Percentiles rank a stretch among this genome's conserved stretches.
phyloP scores from a whole-genome alignment of 2,888 invertebrate genomes.

The Prosapia bicincta region DNA sequence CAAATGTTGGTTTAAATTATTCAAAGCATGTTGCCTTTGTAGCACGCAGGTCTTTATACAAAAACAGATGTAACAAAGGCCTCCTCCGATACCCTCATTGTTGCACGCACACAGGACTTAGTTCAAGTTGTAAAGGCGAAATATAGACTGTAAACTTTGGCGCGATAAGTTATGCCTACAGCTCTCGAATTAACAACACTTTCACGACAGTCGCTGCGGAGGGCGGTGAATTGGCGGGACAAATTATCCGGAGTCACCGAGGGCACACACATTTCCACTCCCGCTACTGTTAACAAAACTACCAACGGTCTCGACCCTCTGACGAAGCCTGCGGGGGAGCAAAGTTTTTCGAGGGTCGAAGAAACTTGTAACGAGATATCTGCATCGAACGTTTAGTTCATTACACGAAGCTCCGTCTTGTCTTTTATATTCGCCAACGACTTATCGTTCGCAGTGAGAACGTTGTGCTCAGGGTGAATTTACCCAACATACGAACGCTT shows the following conservation, averaged over 20 bases:
- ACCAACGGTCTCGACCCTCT: not conserved
- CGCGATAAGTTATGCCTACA: not conserved
- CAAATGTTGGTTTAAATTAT: not conserved
- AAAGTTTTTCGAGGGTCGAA: not conserved
- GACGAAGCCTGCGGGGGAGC: not conserved
- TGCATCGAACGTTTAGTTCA: not conserved
- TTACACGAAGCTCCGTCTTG: not conserved
- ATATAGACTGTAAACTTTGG: not conserved
- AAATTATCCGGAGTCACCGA: not conserved
- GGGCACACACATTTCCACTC: not conserved
- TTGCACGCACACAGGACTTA: not conserved
- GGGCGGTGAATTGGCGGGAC: not conserved
- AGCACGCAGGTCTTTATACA: not conserved
- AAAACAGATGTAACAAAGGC: not conserved
- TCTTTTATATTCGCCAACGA: not conserved
- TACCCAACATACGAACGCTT: not conserved
- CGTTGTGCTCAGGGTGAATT: not conserved
- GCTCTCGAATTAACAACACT: not conserved
- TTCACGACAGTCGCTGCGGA: not conserved
- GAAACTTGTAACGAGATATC: not conserved
- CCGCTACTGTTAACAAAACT: not conserved
- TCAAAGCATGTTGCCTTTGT: slow-evolving; percentile 2
- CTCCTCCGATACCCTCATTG: not conserved
- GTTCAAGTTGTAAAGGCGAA: not conserved
- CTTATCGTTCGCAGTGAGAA: not conserved